phyloP scores from a whole-genome alignment of 2,888 invertebrate species.

The Tenthredo amoena region DNA sequence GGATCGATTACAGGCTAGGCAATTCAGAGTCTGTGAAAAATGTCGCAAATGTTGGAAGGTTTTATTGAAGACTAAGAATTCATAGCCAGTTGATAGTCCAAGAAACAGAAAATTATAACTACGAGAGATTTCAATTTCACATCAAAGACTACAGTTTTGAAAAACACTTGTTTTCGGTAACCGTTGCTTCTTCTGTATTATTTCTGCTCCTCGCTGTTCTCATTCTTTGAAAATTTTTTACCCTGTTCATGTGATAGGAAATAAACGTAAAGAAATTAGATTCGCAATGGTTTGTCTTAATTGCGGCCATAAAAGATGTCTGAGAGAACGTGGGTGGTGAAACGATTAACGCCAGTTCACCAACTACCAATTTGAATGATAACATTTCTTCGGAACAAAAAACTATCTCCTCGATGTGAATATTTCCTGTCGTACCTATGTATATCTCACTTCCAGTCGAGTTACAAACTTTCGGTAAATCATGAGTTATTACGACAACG shows the following conservation, averaged over 20 bases:
- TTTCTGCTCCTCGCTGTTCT: not conserved
- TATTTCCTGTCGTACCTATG: slow-evolving; percentile 9
- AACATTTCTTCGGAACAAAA: not conserved
- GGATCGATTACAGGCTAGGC: not conserved
- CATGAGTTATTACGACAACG: slow-evolving; percentile 30
- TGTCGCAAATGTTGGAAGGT: not conserved
- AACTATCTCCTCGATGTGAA: slow-evolving; percentile 1
- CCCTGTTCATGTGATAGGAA: not conserved
- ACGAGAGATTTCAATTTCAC: not conserved
- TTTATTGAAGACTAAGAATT: not conserved
- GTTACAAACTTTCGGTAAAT: slow-evolving; percentile 29
- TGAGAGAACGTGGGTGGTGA: not conserved
- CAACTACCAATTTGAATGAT: slow-evolving; percentile 28
- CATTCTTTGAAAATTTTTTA: not conserved
- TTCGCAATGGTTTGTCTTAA: slow-evolving; percentile 7
- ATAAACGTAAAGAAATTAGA: not conserved
- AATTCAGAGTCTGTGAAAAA: not conserved
- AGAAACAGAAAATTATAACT: not conserved
- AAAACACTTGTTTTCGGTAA: not conserved
- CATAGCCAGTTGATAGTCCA: not conserved
- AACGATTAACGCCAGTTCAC: not conserved
- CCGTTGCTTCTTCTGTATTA: not conserved
- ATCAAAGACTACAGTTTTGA: not conserved
- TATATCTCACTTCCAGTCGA: slow-evolving; percentile 12
- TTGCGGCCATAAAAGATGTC: not conserved